Evolutionary conservation across 2,888 invertebrate species (phyloP).

Genomic region (Apodemia duryi): DNA sequence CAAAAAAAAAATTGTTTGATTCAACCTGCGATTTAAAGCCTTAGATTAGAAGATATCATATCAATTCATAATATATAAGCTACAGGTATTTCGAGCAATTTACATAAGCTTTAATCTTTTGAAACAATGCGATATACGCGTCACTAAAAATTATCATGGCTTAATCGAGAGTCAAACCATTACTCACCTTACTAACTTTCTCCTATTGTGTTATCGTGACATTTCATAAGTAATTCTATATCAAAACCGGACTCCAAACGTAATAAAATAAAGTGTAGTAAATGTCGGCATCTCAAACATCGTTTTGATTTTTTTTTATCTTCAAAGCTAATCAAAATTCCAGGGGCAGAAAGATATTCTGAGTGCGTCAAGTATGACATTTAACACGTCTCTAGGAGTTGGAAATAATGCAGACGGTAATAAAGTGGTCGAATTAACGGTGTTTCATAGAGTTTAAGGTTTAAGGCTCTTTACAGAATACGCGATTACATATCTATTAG

Average conservation of each 20-base stretch:
- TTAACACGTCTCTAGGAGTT: conserved; percentile 25
- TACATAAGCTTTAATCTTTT: background rate
- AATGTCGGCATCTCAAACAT: background rate
- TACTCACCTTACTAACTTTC: background rate
- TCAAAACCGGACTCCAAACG: background rate
- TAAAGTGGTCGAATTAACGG: conserved; percentile 22
- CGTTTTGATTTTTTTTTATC: conserved; percentile 13
- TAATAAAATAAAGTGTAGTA: conserved; percentile 6
- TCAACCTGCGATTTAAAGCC: too few relatives aligned
- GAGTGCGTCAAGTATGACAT: conserved; percentile 11
- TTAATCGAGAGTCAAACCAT: background rate
- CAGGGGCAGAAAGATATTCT: conserved; percentile 8
- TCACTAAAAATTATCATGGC: background rate
- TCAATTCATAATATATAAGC: too few relatives aligned
- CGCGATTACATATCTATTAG: background rate
- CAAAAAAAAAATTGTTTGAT: too few relatives aligned
- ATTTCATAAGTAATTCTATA: background rate
- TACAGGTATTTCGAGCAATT: too few relatives aligned
- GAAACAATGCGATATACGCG: background rate
- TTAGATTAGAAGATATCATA: too few relatives aligned
- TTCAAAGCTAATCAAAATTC: conserved; percentile 18
- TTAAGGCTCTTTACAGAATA: conserved; percentile 1
- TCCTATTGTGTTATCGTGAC: background rate
- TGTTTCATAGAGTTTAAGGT: conserved; percentile 5
- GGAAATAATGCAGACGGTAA: conserved; percentile 34